Base-by-base conservation (phyloP, 2,888 invertebrate genomes). In the Blastobasis adustella region DNA sequence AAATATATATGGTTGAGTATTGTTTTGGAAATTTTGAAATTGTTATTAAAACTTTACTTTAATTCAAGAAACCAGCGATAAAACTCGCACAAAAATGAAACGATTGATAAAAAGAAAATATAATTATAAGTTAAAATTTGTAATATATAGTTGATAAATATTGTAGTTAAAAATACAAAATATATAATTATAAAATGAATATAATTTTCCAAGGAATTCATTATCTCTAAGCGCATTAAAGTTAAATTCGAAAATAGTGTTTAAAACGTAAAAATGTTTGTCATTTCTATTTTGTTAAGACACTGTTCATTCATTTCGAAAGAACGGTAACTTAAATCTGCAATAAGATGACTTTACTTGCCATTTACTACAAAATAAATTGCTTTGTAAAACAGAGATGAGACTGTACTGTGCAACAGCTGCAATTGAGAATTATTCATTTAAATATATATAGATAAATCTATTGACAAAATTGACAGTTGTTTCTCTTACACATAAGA, bases 161-260 rank as follows among this genome's bases (percentile, higher is more conserved):
- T 74, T 83, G 77, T 87, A 88, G 87, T 84, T 85, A 84, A 84
- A 77, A 85, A 87, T 84, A 85, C 79, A 86, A 87, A 83, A 82
- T 85, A 86, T 85, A 84, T 82, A 73, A 84, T 80, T 82, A 84
- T 80, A 82, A 23, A 85, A 83, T 82, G 83, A 85, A 84, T 86
- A 85, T 87, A 85, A 86, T 88, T 87, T 87, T 88, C 83, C 86
- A 88, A 82, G 82, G 81, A 87, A 85, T 87, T 85, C 85, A 82
- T 76, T 81, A 82, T 72, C 74, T 63, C 65, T 87, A 85, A 84
- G 84, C 71, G 68, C 71, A 71, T 71, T 73, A 69, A 68, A 61
- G 62, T 66, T 65, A 63, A 69, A 68, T 69, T 66, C 59, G 62
- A 59, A 69, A 70, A 65, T 66, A 68, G 62, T 46, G 47, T 49